phyloP scores from a whole-genome alignment of 1,140 invertebrate species.

The Whitmania pigra region DNA sequence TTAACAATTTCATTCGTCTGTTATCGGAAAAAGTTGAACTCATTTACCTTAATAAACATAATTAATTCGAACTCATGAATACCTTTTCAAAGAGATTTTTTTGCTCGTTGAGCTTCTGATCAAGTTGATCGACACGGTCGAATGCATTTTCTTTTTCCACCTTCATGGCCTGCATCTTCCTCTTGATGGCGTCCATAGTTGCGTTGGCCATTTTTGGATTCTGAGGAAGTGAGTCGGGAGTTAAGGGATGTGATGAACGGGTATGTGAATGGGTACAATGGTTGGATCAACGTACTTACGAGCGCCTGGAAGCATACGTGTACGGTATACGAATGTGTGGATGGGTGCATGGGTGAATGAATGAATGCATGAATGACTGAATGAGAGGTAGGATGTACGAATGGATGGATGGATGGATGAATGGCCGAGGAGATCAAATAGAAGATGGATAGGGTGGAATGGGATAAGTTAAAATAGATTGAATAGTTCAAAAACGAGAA shows the following conservation, averaged over 20 bases:
- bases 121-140: slow-evolving; percentile 82
- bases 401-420: no score
- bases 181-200: slow-evolving; percentile 97
- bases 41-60: no score
- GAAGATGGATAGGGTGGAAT: no score
- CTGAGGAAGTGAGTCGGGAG: neutral
- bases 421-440: no score
- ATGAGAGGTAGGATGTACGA: no score
- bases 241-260: neutral
- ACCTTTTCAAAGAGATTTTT: slow-evolving; percentile 24
- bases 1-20: no score
- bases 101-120: slow-evolving; percentile 77
- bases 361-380: neutral
- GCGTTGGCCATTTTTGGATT: slow-evolving; percentile 33
- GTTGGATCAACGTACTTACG: no score
- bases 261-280: neutral
- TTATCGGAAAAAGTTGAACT: no score
- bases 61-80: no score
- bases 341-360: neutral
- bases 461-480: no score
- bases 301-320: neutral
- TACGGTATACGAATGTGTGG: neutral
- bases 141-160: slow-evolving; percentile 96
- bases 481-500: no score
- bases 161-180: slow-evolving; percentile 99